Base-by-base conservation (phyloP, 2,797 vertebrate species). In the Artibeus lituratus region DNA sequence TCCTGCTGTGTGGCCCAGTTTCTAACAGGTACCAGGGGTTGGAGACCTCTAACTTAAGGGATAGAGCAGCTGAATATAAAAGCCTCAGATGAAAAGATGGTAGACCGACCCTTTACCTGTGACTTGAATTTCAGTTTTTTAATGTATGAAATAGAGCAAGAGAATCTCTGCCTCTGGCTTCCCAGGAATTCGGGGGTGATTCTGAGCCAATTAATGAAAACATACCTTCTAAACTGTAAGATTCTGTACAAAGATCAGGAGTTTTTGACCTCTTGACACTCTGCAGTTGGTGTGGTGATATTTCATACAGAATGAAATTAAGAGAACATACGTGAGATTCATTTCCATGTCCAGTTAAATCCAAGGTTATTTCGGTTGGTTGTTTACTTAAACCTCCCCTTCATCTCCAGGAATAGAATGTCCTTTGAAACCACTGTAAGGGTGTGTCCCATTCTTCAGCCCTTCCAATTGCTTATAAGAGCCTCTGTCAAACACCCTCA, bases 321-420 rank as follows among this genome's bases (percentile, higher is more conserved):
- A 92, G 76, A 90, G 59, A 84, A 65, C 37, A 15, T 72, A 90
- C 26, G 21, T 91, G 85, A 94, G 18, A 87, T 81, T 92, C 24
- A 69, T 59, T 92, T 85, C 42, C 26, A 86, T 3, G 2, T 72
- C 92, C 37, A 69, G 15, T 77, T 24, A 86, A 94, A 88, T 29
- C n/a, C 62, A 65, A 72, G 10, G 2, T 62, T 77, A 32, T 86
- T 91, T 89, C 53, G 26, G 22, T 32, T 87, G 39, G 1, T 87
- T 78, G 37, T 88, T 90, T 83, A 44, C n/a, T 76, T 82, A 90
- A 51, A 44, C 29, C 16, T 76, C 62, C 59, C 10, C 42, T 93
- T 77, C 69, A 15, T 82, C 37, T 91, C 59, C 53, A 92, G 18
- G 62, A 90, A 21, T 47, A 70, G 62, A 74, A 8, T 76, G 29